Evolutionary conservation across 2,113 vertebrate species (phyloP).

Genomic region (Dasyornis broadbenti): DNA sequence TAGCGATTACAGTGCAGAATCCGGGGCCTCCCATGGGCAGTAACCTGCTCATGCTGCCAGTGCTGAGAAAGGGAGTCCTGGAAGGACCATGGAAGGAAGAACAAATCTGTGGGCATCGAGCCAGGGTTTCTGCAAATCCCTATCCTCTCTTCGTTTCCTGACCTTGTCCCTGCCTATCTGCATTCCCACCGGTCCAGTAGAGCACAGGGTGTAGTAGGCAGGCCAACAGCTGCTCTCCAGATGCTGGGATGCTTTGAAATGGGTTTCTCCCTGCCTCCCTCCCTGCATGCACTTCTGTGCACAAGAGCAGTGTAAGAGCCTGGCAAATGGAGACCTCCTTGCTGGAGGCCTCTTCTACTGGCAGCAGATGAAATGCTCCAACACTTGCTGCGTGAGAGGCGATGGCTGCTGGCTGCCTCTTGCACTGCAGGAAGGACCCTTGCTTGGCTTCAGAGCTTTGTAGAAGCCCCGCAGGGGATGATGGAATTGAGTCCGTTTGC

Average conservation of each 20-base stretch:
- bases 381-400: background rate
- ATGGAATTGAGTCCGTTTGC: background rate
- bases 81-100: conserved; percentile 27
- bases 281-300: background rate
- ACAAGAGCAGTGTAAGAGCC: background rate
- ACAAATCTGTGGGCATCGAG: background rate
- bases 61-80: conserved; percentile 11
- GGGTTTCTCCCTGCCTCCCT: background rate
- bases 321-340: background rate
- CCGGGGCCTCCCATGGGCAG: background rate
- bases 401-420: background rate
- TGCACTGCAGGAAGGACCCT: background rate
- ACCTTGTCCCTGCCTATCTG: conserved; percentile 20
- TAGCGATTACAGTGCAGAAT: background rate
- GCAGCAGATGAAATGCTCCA: background rate
- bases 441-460: background rate
- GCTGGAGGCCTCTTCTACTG: background rate
- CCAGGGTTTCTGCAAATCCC: conserved; percentile 46
- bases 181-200: conserved; percentile 4
- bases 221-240: conserved; percentile 55
- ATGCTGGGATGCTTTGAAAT: conserved; percentile 22
- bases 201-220: background rate
- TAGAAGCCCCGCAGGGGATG: background rate
- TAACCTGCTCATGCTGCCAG: conserved; percentile 18
- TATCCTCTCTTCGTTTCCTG: conserved; percentile 7